Base-by-base conservation (phyloP, 2,888 invertebrate species). In the Papilio protenor region DNA sequence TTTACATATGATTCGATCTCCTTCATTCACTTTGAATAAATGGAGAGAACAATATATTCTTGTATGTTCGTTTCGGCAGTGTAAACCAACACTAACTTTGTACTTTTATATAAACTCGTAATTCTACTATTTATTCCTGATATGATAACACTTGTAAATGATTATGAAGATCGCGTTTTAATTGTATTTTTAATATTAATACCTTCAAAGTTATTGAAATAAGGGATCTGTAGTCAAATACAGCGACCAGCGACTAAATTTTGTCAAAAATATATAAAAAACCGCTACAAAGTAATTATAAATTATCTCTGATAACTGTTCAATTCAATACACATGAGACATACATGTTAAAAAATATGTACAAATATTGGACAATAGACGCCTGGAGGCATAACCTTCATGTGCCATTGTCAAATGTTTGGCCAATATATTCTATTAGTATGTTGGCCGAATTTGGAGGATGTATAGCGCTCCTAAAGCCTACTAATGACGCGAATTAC, bases 401-500 rank as follows among this genome's bases (percentile, higher is more conserved):
- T 59, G 6, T 57, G 40, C 59, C 21, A 40, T 57, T 73, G 73
- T 55, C 40, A 40, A 73, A 61, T 40, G 57, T 72, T 72, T 21
- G 72, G 2, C 72, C 61, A 77, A 61, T 59, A 6, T 16, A 47
- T 23, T 18, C 21, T n/a, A 64, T 64, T 40, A 40, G 40, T 40
- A 59, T 49, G 55, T 64, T 12, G 52, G 45, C 49, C 74, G 33
- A 55, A 70, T 77, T 74, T 12, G 74, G 47, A 6, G 70, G 57
- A 57, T 47, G 59, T 71, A 49, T 61, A 75, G 18, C 40, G 45
- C 72, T 16, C 71, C 55, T 45, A 11, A 3, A 12, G 72, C 72
- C 59, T 78, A 57, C 78, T 78, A 78, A 78, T 78, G 78, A 47
- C 55, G 45, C 23, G 52, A 66, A 73, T 78, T 78, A 78, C 14